Evolutionary conservation across 1,140 invertebrate genomes (phyloP).

Genomic region (Ceratosolen fusciceps): DNA sequence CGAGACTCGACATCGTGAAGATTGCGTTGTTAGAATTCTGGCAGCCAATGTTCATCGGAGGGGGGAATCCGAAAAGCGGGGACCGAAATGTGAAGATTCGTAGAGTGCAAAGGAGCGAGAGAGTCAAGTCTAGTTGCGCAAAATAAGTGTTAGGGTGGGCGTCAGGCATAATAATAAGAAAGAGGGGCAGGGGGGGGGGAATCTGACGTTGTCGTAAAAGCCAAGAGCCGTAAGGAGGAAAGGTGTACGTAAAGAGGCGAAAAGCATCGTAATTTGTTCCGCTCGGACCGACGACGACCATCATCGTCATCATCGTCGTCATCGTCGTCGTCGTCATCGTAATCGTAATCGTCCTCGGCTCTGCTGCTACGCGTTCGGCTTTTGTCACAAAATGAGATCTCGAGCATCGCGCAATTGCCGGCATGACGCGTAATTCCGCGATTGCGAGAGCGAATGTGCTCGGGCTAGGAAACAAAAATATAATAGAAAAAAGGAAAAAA

Average conservation of each 20-base stretch:
- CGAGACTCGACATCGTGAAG: not conserved
- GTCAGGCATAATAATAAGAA: not conserved
- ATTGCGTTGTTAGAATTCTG: not conserved
- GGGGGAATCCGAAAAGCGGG: too few species aligned
- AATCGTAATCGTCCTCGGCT: too few species aligned
- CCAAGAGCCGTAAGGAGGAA: not conserved
- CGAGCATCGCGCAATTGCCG: conserved; percentile 27
- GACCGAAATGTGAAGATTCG: too few species aligned
- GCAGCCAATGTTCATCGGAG: not conserved
- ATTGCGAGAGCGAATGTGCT: conserved; percentile 40
- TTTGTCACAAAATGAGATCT: conserved; percentile 43
- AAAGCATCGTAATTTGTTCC: conserved; percentile 32
- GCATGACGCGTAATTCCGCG: conserved; percentile 23
- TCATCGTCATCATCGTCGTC: too few species aligned
- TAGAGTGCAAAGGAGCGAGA: too few species aligned
- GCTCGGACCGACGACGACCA: conserved; percentile 22
- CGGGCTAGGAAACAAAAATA: conserved; percentile 44
- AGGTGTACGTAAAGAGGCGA: not conserved
- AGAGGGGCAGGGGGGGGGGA: not conserved
- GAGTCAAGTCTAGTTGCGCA: too few species aligned
- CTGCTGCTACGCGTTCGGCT: conserved; percentile 4
- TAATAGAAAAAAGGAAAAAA: too few species aligned
- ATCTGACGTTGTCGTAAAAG: not conserved
- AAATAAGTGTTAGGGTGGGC: not conserved
- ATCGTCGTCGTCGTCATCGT: too few species aligned